Evolutionary conservation across 2,113 vertebrate species (phyloP).

Genomic region (Notothenia rossii): DNA sequence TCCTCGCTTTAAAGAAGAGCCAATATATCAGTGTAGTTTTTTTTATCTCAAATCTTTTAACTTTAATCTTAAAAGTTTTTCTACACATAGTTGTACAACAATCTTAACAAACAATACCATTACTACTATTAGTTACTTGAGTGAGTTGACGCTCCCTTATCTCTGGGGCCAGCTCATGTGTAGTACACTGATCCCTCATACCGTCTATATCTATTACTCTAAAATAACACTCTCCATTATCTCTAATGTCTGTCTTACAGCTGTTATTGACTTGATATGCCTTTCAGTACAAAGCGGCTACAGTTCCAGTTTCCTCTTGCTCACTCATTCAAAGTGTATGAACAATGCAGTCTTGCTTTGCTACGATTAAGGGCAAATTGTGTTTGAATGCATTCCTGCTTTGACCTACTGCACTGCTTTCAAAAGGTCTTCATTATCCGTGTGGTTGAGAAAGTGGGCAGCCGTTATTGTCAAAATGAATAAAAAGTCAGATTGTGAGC

Average conservation of each 20-base stretch:
- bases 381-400: slow-evolving; percentile 4
- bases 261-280: neutral
- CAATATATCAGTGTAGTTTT: neutral
- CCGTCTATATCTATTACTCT: slow-evolving; percentile 27
- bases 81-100: neutral
- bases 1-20: slow-evolving; percentile 43
- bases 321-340: neutral
- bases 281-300: neutral
- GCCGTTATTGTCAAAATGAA: slow-evolving; percentile 27
- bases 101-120: neutral
- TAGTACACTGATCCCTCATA: neutral
- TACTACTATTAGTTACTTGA: neutral
- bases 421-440: neutral
- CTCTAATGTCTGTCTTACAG: neutral
- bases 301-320: neutral
- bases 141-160: slow-evolving; percentile 5
- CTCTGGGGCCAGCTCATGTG: neutral
- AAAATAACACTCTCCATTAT: slow-evolving; percentile 15
- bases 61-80: neutral
- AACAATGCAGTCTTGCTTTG: neutral
- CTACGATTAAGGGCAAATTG: slow-evolving; percentile 2
- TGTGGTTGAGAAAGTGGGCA: slow-evolving; percentile 20
- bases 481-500: neutral
- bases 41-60: neutral
- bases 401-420: slow-evolving; percentile 48